These are phyloP conservation scores for Villa cingulata DNA, from an alignment of 2,888 invertebrate genomes.

Conservation along the genomic window DNA sequence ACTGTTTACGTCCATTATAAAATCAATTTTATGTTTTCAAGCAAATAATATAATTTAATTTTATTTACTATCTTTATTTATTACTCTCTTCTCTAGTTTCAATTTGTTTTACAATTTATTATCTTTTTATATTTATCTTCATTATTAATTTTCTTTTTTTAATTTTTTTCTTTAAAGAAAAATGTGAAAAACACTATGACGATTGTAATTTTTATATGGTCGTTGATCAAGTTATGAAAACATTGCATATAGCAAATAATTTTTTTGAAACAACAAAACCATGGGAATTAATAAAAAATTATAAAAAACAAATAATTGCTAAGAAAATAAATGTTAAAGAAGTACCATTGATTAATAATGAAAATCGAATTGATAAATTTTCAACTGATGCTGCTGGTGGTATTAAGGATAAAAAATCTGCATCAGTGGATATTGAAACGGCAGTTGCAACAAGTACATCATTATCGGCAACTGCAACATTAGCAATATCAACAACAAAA, in stretches of 20 bases:
- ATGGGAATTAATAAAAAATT: conserved; percentile 63
- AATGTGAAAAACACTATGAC: conserved; percentile 53
- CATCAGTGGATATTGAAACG: too few species aligned
- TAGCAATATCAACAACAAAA: too few species aligned
- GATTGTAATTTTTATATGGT: conserved; percentile 71
- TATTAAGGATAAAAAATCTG: too few species aligned
- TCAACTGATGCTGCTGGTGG: conserved; percentile 8
- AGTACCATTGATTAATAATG: background rate
- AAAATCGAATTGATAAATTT: background rate
- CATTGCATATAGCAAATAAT: conserved; percentile 64
- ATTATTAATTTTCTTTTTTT: background rate
- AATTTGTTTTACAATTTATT: too few species aligned
- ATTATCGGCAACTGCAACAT: background rate
- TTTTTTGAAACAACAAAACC: conserved; percentile 79
- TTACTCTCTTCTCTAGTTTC: too few species aligned
- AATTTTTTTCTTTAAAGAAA: conserved; percentile 34
- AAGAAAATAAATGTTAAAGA: too few species aligned
- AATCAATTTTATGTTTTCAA: too few species aligned
- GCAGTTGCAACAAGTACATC: too few species aligned
- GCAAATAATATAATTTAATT: too few species aligned
- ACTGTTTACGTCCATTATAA: too few species aligned
- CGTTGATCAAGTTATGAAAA: conserved; percentile 60
- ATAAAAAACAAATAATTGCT: background rate
- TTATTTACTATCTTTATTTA: too few species aligned
- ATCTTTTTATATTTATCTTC: too few species aligned